Evolutionary conservation across 2,797 vertebrate species (phyloP).

Genomic region (Thalassophryne amazonica): DNA sequence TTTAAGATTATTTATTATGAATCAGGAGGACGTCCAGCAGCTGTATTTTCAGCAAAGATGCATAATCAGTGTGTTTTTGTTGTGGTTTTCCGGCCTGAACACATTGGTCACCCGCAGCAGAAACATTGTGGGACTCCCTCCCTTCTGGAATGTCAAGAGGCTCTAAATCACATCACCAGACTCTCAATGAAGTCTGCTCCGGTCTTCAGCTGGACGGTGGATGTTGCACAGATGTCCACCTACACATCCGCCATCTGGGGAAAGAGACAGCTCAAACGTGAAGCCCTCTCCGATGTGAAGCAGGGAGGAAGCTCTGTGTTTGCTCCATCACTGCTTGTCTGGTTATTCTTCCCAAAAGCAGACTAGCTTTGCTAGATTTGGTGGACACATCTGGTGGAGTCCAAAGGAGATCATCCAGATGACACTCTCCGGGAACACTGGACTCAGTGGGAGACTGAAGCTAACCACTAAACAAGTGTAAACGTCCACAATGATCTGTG

Average conservation of each 20-base stretch:
- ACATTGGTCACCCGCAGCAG: slow-evolving; percentile 33
- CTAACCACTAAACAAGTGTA: slow-evolving; percentile 57
- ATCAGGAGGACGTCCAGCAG: not conserved
- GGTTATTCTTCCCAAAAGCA: slow-evolving; percentile 50
- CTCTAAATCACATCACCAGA: slow-evolving; percentile 38
- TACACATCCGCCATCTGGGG: slow-evolving; percentile 41
- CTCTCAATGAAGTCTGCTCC: slow-evolving; percentile 24
- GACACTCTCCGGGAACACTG: slow-evolving; percentile 41
- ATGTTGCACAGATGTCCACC: slow-evolving; percentile 60
- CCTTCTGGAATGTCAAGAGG: slow-evolving; percentile 20
- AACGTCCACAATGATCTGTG: too few relatives aligned
- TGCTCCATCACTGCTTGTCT: slow-evolving; percentile 16
- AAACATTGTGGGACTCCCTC: slow-evolving; percentile 36
- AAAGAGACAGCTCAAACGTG: slow-evolving; percentile 20
- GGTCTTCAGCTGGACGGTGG: slow-evolving; percentile 45
- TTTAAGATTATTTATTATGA: slow-evolving; percentile 1
- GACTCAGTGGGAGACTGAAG: slow-evolving; percentile 26
- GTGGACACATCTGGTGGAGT: slow-evolving; percentile 43
- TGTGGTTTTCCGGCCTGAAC: slow-evolving; percentile 15
- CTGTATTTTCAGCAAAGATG: slow-evolving; percentile 1
- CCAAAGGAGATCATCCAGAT: slow-evolving; percentile 47
- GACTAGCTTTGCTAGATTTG: slow-evolving; percentile 41
- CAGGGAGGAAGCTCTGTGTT: slow-evolving; percentile 23
- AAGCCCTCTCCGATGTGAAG: slow-evolving; percentile 23
- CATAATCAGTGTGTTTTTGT: slow-evolving; percentile 1